phyloP scores from a whole-genome alignment of 2,888 invertebrate species.

The Leptogaster cylindrica region DNA sequence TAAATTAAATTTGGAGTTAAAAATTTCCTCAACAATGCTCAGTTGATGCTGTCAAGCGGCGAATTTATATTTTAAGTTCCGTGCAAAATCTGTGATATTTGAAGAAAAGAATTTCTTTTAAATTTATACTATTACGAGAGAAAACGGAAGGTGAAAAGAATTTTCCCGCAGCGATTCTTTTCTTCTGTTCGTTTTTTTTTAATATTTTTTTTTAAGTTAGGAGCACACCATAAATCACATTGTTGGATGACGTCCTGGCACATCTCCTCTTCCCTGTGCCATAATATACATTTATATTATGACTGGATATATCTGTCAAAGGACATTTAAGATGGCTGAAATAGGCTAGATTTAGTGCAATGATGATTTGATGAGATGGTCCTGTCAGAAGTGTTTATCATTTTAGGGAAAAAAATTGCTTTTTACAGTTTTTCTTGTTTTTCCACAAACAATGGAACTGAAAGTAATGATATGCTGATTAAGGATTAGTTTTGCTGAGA shows the following conservation, averaged over 20 bases:
- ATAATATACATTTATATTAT: constrained; percentile 36
- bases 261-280: constrained; percentile 21
- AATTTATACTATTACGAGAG: constrained; percentile 9
- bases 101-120: constrained; percentile 28
- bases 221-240: constrained; percentile 33
- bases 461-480: no score
- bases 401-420: no score
- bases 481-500: no score
- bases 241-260: constrained; percentile 4
- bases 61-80: constrained; percentile 11
- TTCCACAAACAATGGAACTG: no score
- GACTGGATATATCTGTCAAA: constrained; percentile 27
- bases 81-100: constrained; percentile 5
- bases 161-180: background rate
- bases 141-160: constrained; percentile 8
- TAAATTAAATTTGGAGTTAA: no score
- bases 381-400: no score
- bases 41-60: no score
- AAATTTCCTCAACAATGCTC: no score
- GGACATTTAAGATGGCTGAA: constrained; percentile 21
- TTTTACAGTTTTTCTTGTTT: no score
- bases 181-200: no score
- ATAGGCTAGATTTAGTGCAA: constrained; percentile 10
- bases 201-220: no score
- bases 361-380: background rate